Evolutionary conservation across 2,797 vertebrate species (phyloP).

Genomic region (Sarcoramphus papa): DNA sequence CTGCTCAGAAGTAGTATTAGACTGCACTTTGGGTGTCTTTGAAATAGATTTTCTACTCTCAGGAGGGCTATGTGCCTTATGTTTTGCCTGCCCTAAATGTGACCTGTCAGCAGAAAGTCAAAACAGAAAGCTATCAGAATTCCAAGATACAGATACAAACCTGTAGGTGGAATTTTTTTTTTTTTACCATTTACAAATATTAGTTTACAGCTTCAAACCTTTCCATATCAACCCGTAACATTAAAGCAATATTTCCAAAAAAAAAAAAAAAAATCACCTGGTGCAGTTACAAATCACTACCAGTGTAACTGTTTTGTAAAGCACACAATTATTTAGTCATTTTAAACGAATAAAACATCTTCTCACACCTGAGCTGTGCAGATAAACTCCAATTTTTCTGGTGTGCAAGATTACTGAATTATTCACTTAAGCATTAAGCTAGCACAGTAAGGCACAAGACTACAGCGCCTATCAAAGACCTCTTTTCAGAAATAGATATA

Average conservation of each 20-base stretch:
- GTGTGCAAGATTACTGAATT: background rate
- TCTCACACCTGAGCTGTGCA: background rate
- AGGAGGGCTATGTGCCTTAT: constrained; percentile 98
- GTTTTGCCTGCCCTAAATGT: constrained; percentile 99
- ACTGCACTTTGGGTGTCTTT: constrained; percentile 98
- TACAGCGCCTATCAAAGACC: background rate
- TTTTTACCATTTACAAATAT: background rate
- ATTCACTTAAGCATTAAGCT: background rate
- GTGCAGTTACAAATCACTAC: background rate
- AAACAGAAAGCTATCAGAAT: constrained; percentile 79
- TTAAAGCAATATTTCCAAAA: background rate
- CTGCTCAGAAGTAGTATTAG: constrained; percentile 94
- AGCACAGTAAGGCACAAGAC: background rate
- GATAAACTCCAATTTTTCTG: background rate
- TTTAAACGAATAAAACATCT: background rate
- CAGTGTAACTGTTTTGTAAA: background rate
- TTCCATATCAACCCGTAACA: background rate
- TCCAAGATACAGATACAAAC: constrained; percentile 60
- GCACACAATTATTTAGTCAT: background rate
- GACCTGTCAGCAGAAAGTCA: constrained; percentile 95
- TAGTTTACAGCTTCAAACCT: background rate
- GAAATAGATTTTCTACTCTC: constrained; percentile 98
- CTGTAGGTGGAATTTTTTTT: constrained; percentile 45
- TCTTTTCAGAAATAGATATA: background rate
- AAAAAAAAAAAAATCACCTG: background rate